A percentile compares a stretch with the other conserved stretches of the same genome.
Conservation (phyloP, 2,888 invertebrate species). For the Drosophila incognita region DNA sequence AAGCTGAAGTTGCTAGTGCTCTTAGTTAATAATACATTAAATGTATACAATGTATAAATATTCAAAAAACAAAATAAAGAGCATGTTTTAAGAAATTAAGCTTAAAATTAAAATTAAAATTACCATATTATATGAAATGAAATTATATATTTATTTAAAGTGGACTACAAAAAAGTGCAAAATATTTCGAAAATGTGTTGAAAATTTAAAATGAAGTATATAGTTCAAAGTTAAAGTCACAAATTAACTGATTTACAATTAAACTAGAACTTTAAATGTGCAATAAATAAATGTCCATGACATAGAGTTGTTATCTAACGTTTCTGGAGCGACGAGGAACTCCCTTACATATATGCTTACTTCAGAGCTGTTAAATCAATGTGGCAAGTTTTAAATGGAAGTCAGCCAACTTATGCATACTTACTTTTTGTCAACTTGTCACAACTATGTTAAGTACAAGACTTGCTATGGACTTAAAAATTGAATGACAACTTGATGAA, state of each 20-base stretch:
- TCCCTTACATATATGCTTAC: neutral
- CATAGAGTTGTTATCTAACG: conserved; percentile 8
- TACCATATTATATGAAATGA: neutral
- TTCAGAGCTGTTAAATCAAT: conserved; percentile 22
- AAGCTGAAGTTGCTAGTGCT: neutral
- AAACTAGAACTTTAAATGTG: neutral
- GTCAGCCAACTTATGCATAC: conserved; percentile 49
- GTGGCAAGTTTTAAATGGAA: conserved; percentile 57
- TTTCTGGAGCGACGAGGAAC: neutral
- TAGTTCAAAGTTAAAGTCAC: neutral
- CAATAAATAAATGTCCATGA: neutral
- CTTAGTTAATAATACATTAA: neutral
- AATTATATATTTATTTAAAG: too few species aligned
- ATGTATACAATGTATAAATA: too few species aligned
- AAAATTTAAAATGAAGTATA: neutral
- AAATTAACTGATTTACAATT: neutral
- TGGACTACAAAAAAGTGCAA: too few species aligned
- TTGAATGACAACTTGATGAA: conserved; percentile 82
- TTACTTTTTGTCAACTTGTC: conserved; percentile 77
- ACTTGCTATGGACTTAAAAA: conserved; percentile 80
- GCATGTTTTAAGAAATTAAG: neutral
- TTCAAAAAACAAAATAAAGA: neutral
- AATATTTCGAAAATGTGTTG: neutral
- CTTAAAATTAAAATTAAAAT: neutral
- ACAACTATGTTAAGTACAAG: conserved; percentile 81